phyloP scores from a whole-genome alignment of 2,888 invertebrate species.

The Oscheius sp. region DNA sequence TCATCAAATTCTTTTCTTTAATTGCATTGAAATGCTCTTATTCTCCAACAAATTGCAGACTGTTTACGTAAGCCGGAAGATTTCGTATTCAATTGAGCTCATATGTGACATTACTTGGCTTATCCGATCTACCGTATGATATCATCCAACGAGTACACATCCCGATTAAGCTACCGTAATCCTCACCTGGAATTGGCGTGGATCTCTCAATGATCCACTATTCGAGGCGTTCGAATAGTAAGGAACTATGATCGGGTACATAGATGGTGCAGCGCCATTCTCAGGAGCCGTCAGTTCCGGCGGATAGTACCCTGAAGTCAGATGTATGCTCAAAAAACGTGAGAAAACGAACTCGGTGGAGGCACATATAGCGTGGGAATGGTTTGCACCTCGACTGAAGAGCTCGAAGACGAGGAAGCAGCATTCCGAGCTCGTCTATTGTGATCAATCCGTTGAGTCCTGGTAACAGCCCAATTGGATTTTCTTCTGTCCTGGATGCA shows the following conservation, averaged over 20 bases:
- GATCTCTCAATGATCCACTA: constrained; percentile 39
- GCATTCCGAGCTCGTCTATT: constrained; percentile 8
- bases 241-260: constrained; percentile 52
- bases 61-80: too few species aligned
- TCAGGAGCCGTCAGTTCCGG: constrained; percentile 38
- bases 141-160: too few species aligned
- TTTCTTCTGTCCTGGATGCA: constrained; percentile 3
- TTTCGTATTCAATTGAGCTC: too few species aligned
- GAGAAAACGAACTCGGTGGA: constrained; percentile 21
- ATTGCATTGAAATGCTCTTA: too few species aligned
- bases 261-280: constrained; percentile 33
- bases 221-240: constrained; percentile 34
- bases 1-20: not conserved
- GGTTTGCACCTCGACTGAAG: constrained; percentile 23
- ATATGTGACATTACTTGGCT: too few species aligned
- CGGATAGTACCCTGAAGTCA: constrained; percentile 40
- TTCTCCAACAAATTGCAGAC: too few species aligned
- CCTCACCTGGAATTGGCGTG: constrained; percentile 41
- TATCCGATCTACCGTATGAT: too few species aligned
- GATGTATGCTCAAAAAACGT: too few species aligned
- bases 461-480: constrained; percentile 15
- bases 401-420: not conserved
- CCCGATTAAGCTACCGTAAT: too few species aligned
- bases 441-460: constrained; percentile 13
- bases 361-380: constrained; percentile 10